These are phyloP conservation scores for Prosapia bicincta DNA, from an alignment of 2,888 invertebrate genomes.

Conservation along the genomic window DNA sequence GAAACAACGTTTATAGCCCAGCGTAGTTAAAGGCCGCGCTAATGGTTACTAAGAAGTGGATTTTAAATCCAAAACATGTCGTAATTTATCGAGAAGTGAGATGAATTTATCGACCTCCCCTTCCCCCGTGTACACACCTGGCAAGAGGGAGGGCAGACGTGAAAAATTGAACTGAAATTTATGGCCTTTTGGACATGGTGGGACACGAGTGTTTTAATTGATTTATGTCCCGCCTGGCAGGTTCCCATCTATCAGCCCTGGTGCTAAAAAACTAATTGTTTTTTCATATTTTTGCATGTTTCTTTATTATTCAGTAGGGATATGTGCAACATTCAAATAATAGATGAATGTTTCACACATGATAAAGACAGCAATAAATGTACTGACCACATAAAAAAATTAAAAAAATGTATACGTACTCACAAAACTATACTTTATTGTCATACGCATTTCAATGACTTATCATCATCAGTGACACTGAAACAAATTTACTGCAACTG, in stretches of 20 bases:
- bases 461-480: too few species aligned
- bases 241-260: too few species aligned
- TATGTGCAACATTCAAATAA: too few species aligned
- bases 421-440: too few species aligned
- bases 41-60: constrained; percentile 2
- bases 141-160: not conserved
- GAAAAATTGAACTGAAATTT: not conserved
- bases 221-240: not conserved
- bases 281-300: not conserved
- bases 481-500: too few species aligned
- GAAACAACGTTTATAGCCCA: not conserved
- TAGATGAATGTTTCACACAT: too few species aligned
- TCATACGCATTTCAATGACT: too few species aligned
- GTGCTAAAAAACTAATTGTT: too few species aligned
- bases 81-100: not conserved
- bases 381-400: too few species aligned
- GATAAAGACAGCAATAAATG: too few species aligned
- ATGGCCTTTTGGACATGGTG: not conserved
- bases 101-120: not conserved
- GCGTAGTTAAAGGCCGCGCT: not conserved
- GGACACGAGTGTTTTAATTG: not conserved
- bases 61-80: constrained; percentile 2
- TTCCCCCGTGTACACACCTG: not conserved
- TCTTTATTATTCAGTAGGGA: too few species aligned
- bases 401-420: too few species aligned